Percentiles rank a stretch among this genome's conserved stretches.
phyloP scores from a whole-genome alignment of 2,113 vertebrate genomes.

The Platysteira castanea region DNA sequence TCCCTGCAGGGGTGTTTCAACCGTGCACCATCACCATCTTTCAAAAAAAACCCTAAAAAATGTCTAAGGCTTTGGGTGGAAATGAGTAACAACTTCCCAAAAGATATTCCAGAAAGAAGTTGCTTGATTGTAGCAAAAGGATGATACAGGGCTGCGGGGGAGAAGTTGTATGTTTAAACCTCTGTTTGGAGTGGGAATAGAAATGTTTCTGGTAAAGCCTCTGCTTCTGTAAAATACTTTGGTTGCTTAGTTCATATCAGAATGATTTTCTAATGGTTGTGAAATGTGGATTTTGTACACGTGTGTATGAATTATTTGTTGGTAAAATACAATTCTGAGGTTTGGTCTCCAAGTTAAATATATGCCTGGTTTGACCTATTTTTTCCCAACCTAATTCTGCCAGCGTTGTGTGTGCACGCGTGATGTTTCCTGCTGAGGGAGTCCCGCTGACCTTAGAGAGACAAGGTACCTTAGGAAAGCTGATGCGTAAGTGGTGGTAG shows the following conservation, averaged over 20 bases:
- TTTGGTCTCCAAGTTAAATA: slow-evolving; percentile 8
- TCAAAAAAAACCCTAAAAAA: not conserved
- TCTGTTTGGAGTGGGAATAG: not conserved
- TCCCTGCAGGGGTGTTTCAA: not conserved
- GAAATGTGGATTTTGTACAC: not conserved
- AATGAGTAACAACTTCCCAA: not conserved
- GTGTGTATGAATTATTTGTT: not conserved
- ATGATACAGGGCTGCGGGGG: not conserved
- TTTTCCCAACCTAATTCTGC: slow-evolving; percentile 27
- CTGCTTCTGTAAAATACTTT: not conserved
- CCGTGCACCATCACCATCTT: not conserved
- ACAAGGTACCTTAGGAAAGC: not conserved
- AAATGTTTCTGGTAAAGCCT: not conserved
- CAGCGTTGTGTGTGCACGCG: rapidly evolving
- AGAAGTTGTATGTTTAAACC: not conserved
- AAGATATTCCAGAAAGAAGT: not conserved
- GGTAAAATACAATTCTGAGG: not conserved
- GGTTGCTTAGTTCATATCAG: not conserved
- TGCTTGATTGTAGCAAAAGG: not conserved
- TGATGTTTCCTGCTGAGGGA: not conserved
- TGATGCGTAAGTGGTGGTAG: rapidly evolving
- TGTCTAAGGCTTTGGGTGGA: not conserved
- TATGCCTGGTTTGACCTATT: slow-evolving; percentile 32
- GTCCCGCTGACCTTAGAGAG: not conserved
- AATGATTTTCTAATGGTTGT: not conserved